A percentile compares a stretch with the other conserved stretches of the same genome.
phyloP scores from a whole-genome alignment of 92 coral and sea anemone species.

The Parazoanthus darwini region DNA sequence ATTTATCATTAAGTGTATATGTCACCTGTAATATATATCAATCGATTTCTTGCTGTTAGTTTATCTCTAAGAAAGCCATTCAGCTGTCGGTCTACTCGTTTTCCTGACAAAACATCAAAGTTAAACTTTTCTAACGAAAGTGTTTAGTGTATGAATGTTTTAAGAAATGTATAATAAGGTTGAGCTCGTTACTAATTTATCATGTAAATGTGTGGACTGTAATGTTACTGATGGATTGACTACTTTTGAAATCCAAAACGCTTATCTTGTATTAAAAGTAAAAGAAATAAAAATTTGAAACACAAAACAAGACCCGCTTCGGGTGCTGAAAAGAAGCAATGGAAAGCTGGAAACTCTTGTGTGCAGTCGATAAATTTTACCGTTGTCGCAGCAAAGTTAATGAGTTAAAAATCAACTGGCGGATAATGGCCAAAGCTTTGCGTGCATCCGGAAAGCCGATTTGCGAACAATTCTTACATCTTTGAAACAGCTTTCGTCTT shows the following conservation, averaged over 20 bases:
- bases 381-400: background rate
- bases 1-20: constrained; percentile 3
- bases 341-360: background rate
- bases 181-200: background rate
- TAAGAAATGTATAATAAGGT: background rate
- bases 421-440: background rate
- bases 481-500: background rate
- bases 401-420: background rate
- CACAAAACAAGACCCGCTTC: background rate
- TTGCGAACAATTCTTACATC: background rate
- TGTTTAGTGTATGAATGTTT: background rate
- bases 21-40: background rate
- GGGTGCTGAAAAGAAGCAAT: background rate
- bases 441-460: background rate
- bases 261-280: background rate
- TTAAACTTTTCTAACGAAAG: background rate
- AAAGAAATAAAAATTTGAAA: background rate
- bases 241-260: background rate
- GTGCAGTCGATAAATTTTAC: too few relatives aligned
- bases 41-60: background rate
- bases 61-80: background rate
- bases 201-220: background rate
- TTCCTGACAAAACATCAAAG: background rate
- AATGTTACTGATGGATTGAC: background rate
- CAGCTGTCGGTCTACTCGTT: background rate